Evolutionary conservation across 2,888 invertebrate species (phyloP).

Genomic region (Ephialtes manifestator): DNA sequence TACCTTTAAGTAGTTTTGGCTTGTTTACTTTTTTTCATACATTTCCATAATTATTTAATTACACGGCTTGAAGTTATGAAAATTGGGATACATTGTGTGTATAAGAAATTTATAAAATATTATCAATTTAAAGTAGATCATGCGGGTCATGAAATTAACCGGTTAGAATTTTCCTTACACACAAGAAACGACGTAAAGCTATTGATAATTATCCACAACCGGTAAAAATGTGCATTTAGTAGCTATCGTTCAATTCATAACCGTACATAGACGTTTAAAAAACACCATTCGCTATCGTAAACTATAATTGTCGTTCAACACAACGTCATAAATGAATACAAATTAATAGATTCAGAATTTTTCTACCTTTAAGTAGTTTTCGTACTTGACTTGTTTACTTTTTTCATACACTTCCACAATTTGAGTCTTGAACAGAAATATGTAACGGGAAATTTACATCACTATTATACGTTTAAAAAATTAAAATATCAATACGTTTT

Average conservation of each 20-base stretch:
- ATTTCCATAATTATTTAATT: background rate
- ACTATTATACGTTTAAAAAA: no score
- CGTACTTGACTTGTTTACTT: no score
- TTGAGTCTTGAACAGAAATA: no score
- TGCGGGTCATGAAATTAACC: background rate
- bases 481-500: no score
- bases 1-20: no score
- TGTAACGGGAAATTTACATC: no score
- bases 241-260: no score
- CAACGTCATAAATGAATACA: conserved; percentile 1
- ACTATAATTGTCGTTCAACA: conserved; percentile 3
- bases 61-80: background rate
- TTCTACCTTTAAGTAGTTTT: no score
- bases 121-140: background rate
- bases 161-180: background rate
- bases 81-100: background rate
- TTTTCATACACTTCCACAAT: no score
- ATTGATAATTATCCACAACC: conserved; percentile 4
- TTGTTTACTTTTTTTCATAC: background rate
- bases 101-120: background rate
- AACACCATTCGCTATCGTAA: no score
- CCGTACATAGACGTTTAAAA: no score
- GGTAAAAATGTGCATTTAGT: background rate
- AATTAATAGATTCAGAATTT: no score
- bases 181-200: background rate